Percentiles rank a stretch among this genome's conserved stretches.
Conservation (phyloP, 37 sponge, comb jelly and placozoan genomes). For the Beroe ovata region DNA sequence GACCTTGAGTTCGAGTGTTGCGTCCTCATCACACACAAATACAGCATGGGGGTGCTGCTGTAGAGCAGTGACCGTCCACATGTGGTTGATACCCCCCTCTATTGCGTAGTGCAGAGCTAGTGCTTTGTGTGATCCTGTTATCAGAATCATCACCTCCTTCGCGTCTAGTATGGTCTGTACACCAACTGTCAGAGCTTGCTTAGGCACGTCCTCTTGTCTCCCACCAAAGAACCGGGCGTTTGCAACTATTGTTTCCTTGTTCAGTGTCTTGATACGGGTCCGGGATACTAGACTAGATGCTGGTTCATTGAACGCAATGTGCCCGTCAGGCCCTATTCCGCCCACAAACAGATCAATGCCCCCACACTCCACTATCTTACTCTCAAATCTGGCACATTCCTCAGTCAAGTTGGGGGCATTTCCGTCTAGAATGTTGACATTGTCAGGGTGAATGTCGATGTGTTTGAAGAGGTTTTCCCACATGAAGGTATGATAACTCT, state of each 20-base stretch:
- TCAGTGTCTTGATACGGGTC: slow-evolving; percentile 90
- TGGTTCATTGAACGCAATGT: slow-evolving; percentile 98
- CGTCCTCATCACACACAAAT: slow-evolving; percentile 93
- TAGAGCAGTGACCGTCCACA: slow-evolving; percentile 99
- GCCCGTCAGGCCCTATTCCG: slow-evolving; percentile 97
- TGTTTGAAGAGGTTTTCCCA: slow-evolving; percentile 92
- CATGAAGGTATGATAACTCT: slow-evolving; percentile 96
- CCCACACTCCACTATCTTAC: slow-evolving; percentile 78
- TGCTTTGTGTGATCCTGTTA: slow-evolving; percentile 88
- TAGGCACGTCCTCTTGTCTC: slow-evolving; percentile 80
- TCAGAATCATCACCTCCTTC: slow-evolving; percentile 94
- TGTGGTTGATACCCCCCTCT: slow-evolving; percentile 94
- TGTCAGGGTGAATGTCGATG: slow-evolving; percentile 91
- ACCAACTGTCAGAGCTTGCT: slow-evolving; percentile 90
- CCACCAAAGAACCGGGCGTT: slow-evolving; percentile 94
- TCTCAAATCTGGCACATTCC: slow-evolving; percentile 84
- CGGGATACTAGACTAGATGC: slow-evolving; percentile 89
- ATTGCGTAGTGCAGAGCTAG: slow-evolving; percentile 94
- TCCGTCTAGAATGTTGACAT: slow-evolving; percentile 91
- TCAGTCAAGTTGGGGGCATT: slow-evolving; percentile 76
- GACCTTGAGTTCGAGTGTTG: slow-evolving; percentile 89
- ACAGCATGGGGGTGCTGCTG: slow-evolving; percentile 82
- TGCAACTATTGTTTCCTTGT: slow-evolving; percentile 87
- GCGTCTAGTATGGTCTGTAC: slow-evolving; percentile 96
- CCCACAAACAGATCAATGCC: slow-evolving; percentile 95